These are phyloP conservation scores for Bostrychus sinensis DNA, from an alignment of 2,113 vertebrate genomes.

Conservation along the genomic window DNA sequence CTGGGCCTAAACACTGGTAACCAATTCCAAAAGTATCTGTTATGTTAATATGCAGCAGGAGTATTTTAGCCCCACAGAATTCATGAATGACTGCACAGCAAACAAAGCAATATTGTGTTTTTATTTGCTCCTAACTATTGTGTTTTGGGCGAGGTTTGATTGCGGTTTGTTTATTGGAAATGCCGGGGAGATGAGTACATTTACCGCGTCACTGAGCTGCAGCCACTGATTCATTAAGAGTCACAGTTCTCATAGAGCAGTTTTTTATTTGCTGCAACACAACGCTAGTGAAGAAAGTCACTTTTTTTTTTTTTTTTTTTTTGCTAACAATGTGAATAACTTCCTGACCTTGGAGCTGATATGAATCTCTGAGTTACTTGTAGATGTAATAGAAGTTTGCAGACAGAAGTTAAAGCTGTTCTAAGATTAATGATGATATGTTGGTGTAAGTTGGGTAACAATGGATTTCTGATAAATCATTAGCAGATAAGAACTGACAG, in stretches of 20 bases:
- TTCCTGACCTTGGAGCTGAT: too few relatives aligned
- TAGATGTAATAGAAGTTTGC: too few relatives aligned
- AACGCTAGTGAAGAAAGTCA: slow-evolving; percentile 8
- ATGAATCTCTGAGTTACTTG: too few relatives aligned
- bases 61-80: neutral
- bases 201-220: slow-evolving; percentile 37
- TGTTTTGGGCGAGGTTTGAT: neutral
- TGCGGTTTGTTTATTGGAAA: slow-evolving; percentile 36
- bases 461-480: too few relatives aligned
- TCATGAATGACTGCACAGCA: neutral
- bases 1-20: neutral
- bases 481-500: too few relatives aligned
- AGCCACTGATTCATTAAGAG: slow-evolving; percentile 42
- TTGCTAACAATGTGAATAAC: slow-evolving; percentile 14
- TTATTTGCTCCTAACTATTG: neutral
- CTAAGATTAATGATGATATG: too few relatives aligned
- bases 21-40: neutral
- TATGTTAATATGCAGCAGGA: neutral
- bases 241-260: slow-evolving; percentile 2
- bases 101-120: neutral
- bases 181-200: slow-evolving; percentile 19
- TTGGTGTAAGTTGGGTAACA: too few relatives aligned
- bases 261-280: neutral
- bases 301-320: slow-evolving; percentile 8
- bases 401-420: too few relatives aligned